phyloP scores from a whole-genome alignment of 2,113 vertebrate species.

The Vimba vimba region DNA sequence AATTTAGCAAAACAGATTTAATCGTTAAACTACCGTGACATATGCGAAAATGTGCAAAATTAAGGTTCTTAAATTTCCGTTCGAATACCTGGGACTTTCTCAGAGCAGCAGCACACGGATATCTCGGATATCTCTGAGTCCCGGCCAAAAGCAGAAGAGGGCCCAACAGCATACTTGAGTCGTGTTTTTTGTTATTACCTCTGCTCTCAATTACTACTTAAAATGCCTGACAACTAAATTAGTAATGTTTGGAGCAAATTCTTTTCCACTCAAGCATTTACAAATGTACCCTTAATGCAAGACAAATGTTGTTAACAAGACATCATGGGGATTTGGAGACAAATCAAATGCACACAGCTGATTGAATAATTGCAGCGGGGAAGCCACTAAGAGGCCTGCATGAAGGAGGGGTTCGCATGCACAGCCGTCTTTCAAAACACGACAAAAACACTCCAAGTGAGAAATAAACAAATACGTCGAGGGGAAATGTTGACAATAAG shows the following conservation, averaged over 20 bases:
- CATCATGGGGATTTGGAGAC: constrained; percentile 58
- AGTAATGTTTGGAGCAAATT: constrained; percentile 61
- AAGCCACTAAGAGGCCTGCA: constrained; percentile 50
- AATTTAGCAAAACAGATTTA: background rate
- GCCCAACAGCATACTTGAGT: constrained; percentile 45
- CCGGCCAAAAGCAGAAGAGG: constrained; percentile 55
- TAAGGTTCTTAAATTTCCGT: background rate
- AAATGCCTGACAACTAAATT: constrained; percentile 67
- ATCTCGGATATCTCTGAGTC: constrained; percentile 44
- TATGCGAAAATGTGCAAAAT: background rate
- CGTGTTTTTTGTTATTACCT: constrained; percentile 56
- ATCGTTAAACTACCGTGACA: background rate
- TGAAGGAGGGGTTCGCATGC: constrained; percentile 41
- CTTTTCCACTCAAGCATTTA: constrained; percentile 54
- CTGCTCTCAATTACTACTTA: constrained; percentile 67
- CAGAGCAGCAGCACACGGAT: constrained; percentile 47
- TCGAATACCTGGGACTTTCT: background rate
- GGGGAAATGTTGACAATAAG: background rate
- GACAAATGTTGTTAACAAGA: constrained; percentile 73
- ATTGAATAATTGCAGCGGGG: constrained; percentile 65
- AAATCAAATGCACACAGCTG: constrained; percentile 59
- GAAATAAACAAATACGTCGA: background rate
- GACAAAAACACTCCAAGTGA: background rate
- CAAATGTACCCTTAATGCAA: constrained; percentile 65
- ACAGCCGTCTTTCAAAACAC: constrained; percentile 29